phyloP scores from a whole-genome alignment of 2,888 invertebrate genomes.

The Noctua comes region DNA sequence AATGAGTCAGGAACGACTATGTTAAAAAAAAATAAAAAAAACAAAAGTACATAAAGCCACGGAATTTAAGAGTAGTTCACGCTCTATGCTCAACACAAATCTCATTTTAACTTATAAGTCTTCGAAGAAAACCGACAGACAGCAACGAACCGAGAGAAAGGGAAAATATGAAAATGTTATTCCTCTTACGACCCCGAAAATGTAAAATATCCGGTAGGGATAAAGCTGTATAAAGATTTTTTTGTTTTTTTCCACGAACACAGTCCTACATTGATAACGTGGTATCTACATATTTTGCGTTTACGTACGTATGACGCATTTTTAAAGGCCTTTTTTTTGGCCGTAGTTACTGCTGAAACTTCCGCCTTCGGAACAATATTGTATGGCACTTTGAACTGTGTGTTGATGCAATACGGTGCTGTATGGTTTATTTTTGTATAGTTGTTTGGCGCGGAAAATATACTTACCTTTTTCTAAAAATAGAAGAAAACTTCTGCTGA shows the following conservation, averaged over 20 bases:
- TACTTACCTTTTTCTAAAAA: neutral
- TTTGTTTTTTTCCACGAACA: constrained; percentile 60
- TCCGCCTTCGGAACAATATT: constrained; percentile 26
- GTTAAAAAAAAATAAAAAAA: neutral
- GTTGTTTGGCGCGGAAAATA: constrained; percentile 8
- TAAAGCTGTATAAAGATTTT: constrained; percentile 61
- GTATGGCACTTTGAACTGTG: constrained; percentile 42
- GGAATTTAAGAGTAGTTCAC: constrained; percentile 15
- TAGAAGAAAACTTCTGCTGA: neutral
- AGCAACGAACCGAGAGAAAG: constrained; percentile 46
- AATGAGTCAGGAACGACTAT: too few species aligned
- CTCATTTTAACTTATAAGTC: constrained; percentile 43
- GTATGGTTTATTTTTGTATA: constrained; percentile 18
- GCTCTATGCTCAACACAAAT: constrained; percentile 36
- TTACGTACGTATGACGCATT: constrained; percentile 52
- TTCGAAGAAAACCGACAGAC: constrained; percentile 32
- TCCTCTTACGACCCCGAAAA: constrained; percentile 66
- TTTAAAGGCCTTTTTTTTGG: constrained; percentile 30
- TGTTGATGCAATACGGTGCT: constrained; percentile 26
- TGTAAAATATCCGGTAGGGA: constrained; percentile 66
- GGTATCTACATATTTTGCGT: constrained; percentile 62
- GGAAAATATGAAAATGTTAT: constrained; percentile 68
- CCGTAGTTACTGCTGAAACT: constrained; percentile 5
- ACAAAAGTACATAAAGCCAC: neutral
- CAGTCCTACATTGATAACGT: constrained; percentile 66